Percentiles rank a stretch among this genome's conserved stretches.
phyloP scores from a whole-genome alignment of 2,888 invertebrate species.

The Eremobia ochroleuca region DNA sequence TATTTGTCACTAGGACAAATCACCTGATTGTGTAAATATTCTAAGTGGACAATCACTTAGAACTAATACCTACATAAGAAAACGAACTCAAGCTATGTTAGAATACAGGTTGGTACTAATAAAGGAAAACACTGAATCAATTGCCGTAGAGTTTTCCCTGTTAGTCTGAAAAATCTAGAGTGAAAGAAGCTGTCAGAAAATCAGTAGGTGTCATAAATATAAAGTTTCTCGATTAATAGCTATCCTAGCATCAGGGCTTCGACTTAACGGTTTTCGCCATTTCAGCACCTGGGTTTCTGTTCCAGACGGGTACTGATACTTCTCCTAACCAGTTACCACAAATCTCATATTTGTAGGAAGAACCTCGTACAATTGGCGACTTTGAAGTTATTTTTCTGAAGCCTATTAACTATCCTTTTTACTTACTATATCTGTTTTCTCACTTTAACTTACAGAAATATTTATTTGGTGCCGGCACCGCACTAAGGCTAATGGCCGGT shows the following conservation, averaged over 20 bases:
- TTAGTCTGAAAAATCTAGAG: neutral
- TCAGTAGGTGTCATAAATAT: neutral
- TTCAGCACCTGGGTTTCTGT: no score
- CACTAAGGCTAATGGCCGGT: no score
- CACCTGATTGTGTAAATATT: neutral
- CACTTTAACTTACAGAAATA: no score
- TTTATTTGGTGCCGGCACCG: no score
- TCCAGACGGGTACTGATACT: no score
- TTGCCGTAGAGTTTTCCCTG: slow-evolving; percentile 4
- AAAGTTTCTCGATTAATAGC: neutral
- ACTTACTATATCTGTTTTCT: no score
- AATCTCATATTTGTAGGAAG: no score
- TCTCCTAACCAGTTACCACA: no score
- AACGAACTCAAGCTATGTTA: neutral
- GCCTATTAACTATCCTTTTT: no score
- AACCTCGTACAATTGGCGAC: no score
- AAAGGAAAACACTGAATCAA: slow-evolving; percentile 17
- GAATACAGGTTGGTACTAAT: slow-evolving; percentile 14
- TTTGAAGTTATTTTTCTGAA: no score
- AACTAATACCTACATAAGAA: slow-evolving; percentile 1
- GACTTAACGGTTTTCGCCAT: no score
- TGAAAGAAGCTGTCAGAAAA: slow-evolving; percentile 17
- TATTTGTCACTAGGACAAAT: neutral
- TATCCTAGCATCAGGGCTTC: neutral
- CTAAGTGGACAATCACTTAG: neutral